A percentile compares a stretch with the other conserved stretches of the same genome.
Evolutionary conservation across 2,888 invertebrate genomes (phyloP).

Genomic region (Apamea sordens): DNA sequence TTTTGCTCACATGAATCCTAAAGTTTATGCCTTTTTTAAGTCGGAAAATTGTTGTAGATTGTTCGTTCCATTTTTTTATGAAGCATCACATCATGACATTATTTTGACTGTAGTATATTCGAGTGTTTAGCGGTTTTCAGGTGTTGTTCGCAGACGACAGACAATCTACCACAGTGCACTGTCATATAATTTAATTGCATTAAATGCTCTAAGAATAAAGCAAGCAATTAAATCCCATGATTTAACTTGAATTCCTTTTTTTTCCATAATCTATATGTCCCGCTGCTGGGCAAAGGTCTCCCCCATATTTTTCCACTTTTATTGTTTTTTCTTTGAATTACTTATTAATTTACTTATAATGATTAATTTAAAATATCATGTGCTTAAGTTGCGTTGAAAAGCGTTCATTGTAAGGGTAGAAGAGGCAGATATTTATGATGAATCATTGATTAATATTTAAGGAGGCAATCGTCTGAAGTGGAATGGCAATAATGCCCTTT

Average conservation of each 20-base stretch:
- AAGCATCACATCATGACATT: not conserved
- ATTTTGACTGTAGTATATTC: not conserved
- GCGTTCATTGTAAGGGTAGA: not conserved
- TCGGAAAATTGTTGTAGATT: slow-evolving; percentile 17
- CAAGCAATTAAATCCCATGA: not conserved
- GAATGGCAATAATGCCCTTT: slow-evolving; percentile 21
- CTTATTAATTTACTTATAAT: too few relatives aligned
- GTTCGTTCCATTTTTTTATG: slow-evolving; percentile 4
- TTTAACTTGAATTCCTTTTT: not conserved
- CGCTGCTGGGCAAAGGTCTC: too few relatives aligned
- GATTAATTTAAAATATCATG: not conserved
- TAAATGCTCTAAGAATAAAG: not conserved
- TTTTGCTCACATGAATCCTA: slow-evolving; percentile 26
- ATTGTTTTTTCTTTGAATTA: too few relatives aligned
- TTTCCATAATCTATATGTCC: too few relatives aligned
- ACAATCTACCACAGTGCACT: not conserved
- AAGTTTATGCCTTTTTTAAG: slow-evolving; percentile 29
- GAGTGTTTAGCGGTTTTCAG: not conserved
- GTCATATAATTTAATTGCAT: not conserved
- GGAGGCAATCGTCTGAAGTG: slow-evolving; percentile 10
- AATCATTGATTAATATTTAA: slow-evolving; percentile 6
- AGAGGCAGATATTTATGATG: not conserved
- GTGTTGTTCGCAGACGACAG: not conserved
- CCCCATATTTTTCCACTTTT: too few relatives aligned
- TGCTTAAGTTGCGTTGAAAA: not conserved